Evolutionary conservation across 2,888 invertebrate genomes (phyloP), one percentile per base, ranked within the genome.

Genomic region (Venusia cambrica): DNA sequence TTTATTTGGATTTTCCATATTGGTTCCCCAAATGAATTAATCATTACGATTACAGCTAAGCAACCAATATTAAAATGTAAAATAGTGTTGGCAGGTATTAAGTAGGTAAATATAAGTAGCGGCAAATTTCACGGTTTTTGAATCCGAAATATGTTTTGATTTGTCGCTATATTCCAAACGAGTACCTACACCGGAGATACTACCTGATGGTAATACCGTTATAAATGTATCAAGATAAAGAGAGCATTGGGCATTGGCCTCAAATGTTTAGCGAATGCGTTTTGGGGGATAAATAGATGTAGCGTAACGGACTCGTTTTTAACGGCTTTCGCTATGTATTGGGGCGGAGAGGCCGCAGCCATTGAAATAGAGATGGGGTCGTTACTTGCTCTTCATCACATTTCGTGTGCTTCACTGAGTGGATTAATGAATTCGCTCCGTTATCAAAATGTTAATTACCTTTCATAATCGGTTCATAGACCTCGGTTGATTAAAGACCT

Each of bases 401-500:
- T 17, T 11, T 3, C 7, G 6, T 5, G 15, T 16, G 11, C 16
- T 9, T 11, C 7, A 22, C 11, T 7, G 7, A 15, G 22, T 7
- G 16, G 16, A 8, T 8, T 21, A 21, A 21, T 27, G 8, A 35
- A 28, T 12, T 17, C 15, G 21, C 10, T 9, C n/a, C 14, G 9
- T 28, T 32, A 32, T 32, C 38, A 12, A 15, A 27, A 27, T 18
- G 18, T 13, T 28, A 28, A 24, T 32, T 24, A n/a, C 27, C 29
- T 38, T 29, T 28, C 19, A 14, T 28, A 34, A 20, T 20, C 10
- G 10, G 5, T 14, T 15, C 6, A 17, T 18, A 6, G 20, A 28
- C 22, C 38, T 8, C 34, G 30, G 34, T 30, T 39, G 17, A 39
- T 26, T 18, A 10, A 14, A 21, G 17, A 35, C 30, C 39, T 40